Conservation (phyloP, 2,797 vertebrate genomes). For the Microctenopoma lineatum region DNA sequence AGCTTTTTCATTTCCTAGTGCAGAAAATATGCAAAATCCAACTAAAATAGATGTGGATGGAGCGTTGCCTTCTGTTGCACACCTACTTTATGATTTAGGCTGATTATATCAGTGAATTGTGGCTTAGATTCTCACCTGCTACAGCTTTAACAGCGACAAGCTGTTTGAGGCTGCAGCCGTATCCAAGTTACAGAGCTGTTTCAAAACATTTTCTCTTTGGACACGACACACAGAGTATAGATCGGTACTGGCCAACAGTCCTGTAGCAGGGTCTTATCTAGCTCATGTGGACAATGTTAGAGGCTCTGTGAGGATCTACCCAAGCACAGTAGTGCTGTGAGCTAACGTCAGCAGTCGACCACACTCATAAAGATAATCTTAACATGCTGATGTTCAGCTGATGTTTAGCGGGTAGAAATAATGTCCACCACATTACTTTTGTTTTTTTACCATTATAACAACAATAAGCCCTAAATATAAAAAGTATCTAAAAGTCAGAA, state of each 20-base stretch:
- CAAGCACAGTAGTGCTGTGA: neutral
- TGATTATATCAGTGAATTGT: constrained; percentile 9
- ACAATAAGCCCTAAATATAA: neutral
- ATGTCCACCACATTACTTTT: neutral
- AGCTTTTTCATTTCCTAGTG: neutral
- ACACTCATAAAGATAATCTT: neutral
- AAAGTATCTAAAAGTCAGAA: too few species aligned
- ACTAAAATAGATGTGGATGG: neutral
- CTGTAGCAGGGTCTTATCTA: neutral
- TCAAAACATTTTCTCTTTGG: constrained; percentile 48
- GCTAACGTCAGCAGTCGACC: neutral
- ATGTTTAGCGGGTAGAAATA: neutral
- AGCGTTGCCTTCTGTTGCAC: neutral
- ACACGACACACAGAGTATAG: constrained; percentile 26
- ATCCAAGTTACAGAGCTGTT: constrained; percentile 26
- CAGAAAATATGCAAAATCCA: neutral
- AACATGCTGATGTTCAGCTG: neutral
- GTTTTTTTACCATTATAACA: neutral
- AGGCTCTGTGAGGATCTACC: constrained; percentile 7
- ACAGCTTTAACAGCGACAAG: constrained; percentile 19
- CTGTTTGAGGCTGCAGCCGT: constrained; percentile 21
- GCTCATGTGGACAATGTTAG: constrained; percentile 16
- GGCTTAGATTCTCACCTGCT: constrained; percentile 9
- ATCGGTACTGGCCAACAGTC: constrained; percentile 29
- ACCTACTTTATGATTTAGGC: neutral